Base-by-base conservation (phyloP, 30 jellyfish, hydroid and myxozoan species). In the Cassiopea xamachana region DNA sequence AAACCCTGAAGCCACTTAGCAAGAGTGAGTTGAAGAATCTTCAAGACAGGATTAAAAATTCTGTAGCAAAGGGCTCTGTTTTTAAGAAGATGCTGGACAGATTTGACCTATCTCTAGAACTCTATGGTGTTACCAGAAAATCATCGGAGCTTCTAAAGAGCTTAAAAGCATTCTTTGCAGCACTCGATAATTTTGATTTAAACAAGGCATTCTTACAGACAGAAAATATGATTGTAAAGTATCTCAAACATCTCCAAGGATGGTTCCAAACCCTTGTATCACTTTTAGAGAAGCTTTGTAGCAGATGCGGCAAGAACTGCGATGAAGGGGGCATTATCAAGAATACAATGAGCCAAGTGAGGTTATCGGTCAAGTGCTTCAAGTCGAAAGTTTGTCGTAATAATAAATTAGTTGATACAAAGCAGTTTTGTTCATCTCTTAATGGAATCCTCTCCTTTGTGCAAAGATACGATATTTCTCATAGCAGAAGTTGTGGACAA, bases 231-330 rank as follows among this genome's bases (percentile, higher is more conserved):
- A 76, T 91, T 75, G 83, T 90, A 47, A 73, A 83, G 39, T 92
- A 90, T 1, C 87, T 95, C 6, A 90, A 83, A 45, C 82, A 95
- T 68, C 82, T 95, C 44, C 99, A 95, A 46, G 64, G 62, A n/a
- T 95, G 99, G 99, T 95, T 89, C 87, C 85, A 85, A 62, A 83
- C 97, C 4, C 90, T 93, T 46, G 88, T 79, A 1, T 75, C 86
- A 43, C 82, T 95, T 79, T 68, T 95, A 17, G 90, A 82, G 45
- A 87, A 70, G 14, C 92, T 90, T 15, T 95, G 99, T 68, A 60
- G 51, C 5, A 81, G 78, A 49, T 94, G 98, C 75, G 93, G 90
- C 18, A 15, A 80, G 58, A 75, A 46, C 60, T 94, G 98, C 91
- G 78, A 86, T 71, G 46, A 62, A 7, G 94, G 77, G 19, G 69